phyloP scores from a whole-genome alignment of 2,113 vertebrate species.

The Embiotoca jacksoni region DNA sequence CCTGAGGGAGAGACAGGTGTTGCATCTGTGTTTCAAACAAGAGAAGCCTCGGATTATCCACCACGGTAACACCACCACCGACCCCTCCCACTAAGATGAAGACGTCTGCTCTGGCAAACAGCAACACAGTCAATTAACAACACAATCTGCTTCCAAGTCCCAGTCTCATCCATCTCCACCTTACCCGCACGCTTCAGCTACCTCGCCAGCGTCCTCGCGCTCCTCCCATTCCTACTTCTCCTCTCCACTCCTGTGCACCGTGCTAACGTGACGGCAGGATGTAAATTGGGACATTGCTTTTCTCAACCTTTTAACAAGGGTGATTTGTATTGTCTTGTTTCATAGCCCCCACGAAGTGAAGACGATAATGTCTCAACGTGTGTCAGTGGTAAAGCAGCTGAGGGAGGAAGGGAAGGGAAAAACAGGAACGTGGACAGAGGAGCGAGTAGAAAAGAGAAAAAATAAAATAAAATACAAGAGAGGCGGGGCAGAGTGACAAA shows the following conservation, averaged over 20 bases:
- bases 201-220: conserved; percentile 6
- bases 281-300: conserved; percentile 7
- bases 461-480: conserved; percentile 15
- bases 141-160: conserved; percentile 55
- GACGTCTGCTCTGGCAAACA: conserved; percentile 46
- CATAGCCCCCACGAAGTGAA: not conserved
- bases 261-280: not conserved
- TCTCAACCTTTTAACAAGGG: conserved; percentile 17
- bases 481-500: conserved; percentile 2
- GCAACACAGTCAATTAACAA: conserved; percentile 64
- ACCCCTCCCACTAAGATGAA: conserved; percentile 35
- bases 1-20: conserved; percentile 34
- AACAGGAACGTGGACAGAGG: not conserved
- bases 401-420: not conserved
- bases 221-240: not conserved
- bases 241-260: not conserved
- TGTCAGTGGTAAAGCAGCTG: conserved; percentile 7
- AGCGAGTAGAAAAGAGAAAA: conserved; percentile 1
- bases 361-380: conserved; percentile 14
- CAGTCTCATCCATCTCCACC: conserved; percentile 46
- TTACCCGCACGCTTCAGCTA: conserved; percentile 18
- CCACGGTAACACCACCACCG: not conserved
- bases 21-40: conserved; percentile 36
- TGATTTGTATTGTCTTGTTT: conserved; percentile 28
- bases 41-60: conserved; percentile 27